Evolutionary conservation across 2,113 vertebrate species (phyloP), one percentile per base, ranked within the genome.

Genomic region (Ranitomeya variabilis): DNA sequence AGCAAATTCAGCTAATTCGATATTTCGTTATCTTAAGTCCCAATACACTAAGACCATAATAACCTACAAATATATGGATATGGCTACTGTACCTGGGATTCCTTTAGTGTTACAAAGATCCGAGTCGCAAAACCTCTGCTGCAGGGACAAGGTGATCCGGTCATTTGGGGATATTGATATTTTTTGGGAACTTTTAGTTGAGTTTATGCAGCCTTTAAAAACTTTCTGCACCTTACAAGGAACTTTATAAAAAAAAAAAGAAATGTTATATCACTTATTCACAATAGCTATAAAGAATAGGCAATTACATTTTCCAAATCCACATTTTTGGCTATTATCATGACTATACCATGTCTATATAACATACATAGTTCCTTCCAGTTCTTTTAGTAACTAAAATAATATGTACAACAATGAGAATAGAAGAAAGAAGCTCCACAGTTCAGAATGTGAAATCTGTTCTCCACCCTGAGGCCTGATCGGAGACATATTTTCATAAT

Each of bases 81-180:
- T 12, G 3, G 5, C 4, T 52, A 76, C 73, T 21, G 14, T 88
- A 88, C 87, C 69, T 18, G 15, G 19, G 19, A 26, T 51, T 3
- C 2, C 15, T 55, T 74, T 6, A 0, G 15, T 83, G 66, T 88
- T 88, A 16, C 87, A 88, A 18, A 83, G 69, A 11, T 88, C 87
- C 7, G 87, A 74, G 7, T 19, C n/a, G 26, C 87, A 88, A 14
- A 18, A 15, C 1, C 23, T 31, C 19, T 83, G 55, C 57, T 26
- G 66, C 19, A 76, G 19, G 31, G 37, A 83, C 4, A 88, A 6
- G 14, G n/a, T 64, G 9, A 52, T 12, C 16, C 52, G 12, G 0
- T 18, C 11, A 54, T 12, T 64, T 26, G 87, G 80, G 12, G 80
- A 76, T 37, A 88, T 18, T 19, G 82, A 84, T 55, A 84, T 6